phyloP scores from a whole-genome alignment of 2,797 vertebrate species.

The Sebastolobus altivelis region DNA sequence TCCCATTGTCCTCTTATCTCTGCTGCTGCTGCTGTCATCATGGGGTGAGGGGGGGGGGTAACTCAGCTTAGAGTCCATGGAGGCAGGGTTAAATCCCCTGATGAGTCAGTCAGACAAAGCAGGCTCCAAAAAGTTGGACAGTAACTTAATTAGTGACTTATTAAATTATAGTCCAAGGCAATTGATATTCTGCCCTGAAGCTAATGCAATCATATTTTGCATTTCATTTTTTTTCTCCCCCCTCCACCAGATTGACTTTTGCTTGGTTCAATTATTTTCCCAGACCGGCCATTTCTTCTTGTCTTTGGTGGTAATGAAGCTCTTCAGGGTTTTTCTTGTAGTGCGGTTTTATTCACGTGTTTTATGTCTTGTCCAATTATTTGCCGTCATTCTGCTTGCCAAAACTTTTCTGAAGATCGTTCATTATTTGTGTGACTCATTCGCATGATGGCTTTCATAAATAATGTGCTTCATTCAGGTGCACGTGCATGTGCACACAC shows the following conservation, averaged over 20 bases:
- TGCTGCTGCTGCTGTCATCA: slow-evolving; percentile 58
- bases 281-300: slow-evolving; percentile 59
- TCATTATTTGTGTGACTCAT: slow-evolving; percentile 46
- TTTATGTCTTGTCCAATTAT: slow-evolving; percentile 79
- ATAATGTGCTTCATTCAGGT: slow-evolving; percentile 15
- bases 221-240: slow-evolving; percentile 59
- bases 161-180: slow-evolving; percentile 80
- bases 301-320: slow-evolving; percentile 74
- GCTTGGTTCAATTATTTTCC: slow-evolving; percentile 78
- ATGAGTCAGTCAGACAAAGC: slow-evolving; percentile 67
- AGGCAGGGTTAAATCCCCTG: slow-evolving; percentile 63
- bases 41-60: neutral
- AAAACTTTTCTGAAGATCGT: slow-evolving; percentile 46
- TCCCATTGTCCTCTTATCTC: slow-evolving; percentile 58
- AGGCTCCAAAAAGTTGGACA: slow-evolving; percentile 75
- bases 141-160: slow-evolving; percentile 84
- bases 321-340: slow-evolving; percentile 72
- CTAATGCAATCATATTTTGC: slow-evolving; percentile 83
- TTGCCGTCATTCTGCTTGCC: slow-evolving; percentile 61
- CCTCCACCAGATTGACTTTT: slow-evolving; percentile 61
- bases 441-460: slow-evolving; percentile 17
- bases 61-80: slow-evolving; percentile 37
- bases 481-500: neutral
- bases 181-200: slow-evolving; percentile 82
- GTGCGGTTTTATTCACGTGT: slow-evolving; percentile 19